A percentile compares a stretch with the other conserved stretches of the same genome.
These are phyloP conservation scores for Drosophila diplacantha DNA, from an alignment of 2,888 invertebrate genomes.

Conservation along the genomic window DNA sequence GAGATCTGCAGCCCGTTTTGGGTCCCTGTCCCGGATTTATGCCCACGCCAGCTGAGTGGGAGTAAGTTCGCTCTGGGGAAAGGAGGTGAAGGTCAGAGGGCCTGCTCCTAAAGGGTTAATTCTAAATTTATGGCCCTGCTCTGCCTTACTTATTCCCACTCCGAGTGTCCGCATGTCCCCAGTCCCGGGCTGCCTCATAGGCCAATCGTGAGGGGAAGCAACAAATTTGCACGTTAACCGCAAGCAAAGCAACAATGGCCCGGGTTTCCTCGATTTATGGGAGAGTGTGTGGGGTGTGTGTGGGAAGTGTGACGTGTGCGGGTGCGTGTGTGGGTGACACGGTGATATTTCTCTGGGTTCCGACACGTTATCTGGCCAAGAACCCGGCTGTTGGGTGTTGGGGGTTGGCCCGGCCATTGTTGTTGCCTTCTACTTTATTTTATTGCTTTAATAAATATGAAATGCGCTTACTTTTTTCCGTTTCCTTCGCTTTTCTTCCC, in stretches of 20 bases:
- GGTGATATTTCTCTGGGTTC: conserved; percentile 60
- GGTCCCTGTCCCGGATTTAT: conserved; percentile 14
- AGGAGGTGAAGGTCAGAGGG: conserved; percentile 59
- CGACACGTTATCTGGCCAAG: conserved; percentile 60
- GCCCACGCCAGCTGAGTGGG: conserved; percentile 6
- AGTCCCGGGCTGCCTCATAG: conserved; percentile 38
- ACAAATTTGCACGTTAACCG: conserved; percentile 48
- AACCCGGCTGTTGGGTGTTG: neutral
- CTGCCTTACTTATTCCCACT: conserved; percentile 51
- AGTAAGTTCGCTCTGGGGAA: neutral
- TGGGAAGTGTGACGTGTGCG: conserved; percentile 32
- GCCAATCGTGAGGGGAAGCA: conserved; percentile 45
- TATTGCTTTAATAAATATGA: conserved; percentile 70
- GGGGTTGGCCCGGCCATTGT: conserved; percentile 2
- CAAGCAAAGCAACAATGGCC: conserved; percentile 51
- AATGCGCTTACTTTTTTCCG: conserved; percentile 46
- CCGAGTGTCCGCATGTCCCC: conserved; percentile 47
- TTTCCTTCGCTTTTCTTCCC: neutral
- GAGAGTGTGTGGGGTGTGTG: conserved; percentile 43
- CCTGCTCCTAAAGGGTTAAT: conserved; percentile 68
- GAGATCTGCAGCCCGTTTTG: conserved; percentile 20
- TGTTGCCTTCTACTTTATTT: conserved; percentile 63
- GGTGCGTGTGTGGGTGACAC: conserved; percentile 52
- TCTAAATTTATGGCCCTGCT: conserved; percentile 69
- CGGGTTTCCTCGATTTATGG: conserved; percentile 55